These are phyloP conservation scores for Petromus typicus DNA, from an alignment of 2,113 vertebrate species.

Conservation along the genomic window DNA sequence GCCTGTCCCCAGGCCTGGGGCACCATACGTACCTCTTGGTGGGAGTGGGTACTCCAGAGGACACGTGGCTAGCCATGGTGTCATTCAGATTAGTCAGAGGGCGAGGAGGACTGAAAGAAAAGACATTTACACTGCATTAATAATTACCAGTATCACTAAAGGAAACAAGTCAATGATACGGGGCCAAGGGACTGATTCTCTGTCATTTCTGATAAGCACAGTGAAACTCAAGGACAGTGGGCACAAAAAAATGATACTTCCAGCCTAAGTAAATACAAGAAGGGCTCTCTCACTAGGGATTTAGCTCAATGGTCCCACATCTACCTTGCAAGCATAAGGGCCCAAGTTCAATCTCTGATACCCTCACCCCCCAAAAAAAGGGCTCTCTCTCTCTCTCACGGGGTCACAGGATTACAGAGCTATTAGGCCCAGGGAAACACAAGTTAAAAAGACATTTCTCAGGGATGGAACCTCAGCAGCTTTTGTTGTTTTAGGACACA, in stretches of 20 bases:
- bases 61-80: constrained; percentile 91
- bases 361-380: background rate
- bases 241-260: background rate
- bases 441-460: background rate
- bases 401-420: background rate
- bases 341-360: too few relatives aligned
- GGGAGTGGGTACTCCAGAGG: constrained; percentile 94
- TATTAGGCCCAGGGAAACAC: too few relatives aligned
- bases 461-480: background rate
- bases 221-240: background rate
- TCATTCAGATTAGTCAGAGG: constrained; percentile 94
- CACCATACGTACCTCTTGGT: constrained; percentile 92
- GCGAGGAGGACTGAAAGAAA: constrained; percentile 91
- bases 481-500: background rate
- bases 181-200: constrained; percentile 1
- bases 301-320: too few relatives aligned
- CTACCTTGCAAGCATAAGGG: too few relatives aligned
- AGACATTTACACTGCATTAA: constrained; percentile 62
- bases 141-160: background rate
- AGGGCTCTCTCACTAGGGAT: background rate
- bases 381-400: background rate
- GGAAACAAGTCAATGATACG: background rate
- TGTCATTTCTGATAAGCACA: background rate
- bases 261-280: background rate
- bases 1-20: background rate